Base-by-base conservation (phyloP, 2,113 vertebrate species). In the Cebidichthys violaceus region DNA sequence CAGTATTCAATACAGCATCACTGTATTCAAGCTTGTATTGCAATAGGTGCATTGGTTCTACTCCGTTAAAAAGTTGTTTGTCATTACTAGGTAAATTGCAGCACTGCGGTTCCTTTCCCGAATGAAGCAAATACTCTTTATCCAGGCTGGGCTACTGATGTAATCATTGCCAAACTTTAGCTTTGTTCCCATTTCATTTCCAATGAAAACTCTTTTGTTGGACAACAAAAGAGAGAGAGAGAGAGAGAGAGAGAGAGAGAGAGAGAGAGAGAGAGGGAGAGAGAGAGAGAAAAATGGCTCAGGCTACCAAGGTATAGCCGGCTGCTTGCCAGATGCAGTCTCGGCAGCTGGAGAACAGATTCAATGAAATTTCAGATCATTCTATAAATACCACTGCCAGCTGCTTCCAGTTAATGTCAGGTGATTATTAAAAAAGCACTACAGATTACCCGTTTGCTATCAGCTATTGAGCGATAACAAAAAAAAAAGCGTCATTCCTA, bases 301-400 rank as follows among this genome's bases (percentile, higher is more conserved):
- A 17, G 77, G 71, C 77, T 86, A 92, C 84, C 84, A 91, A 92
- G 87, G 84, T 84, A 86, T 59, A 82, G 81, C 86, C 77, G 90
- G 90, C 86, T 87, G 76, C 66, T 33, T 89, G 90, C 94, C 94
- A 96, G 92, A 91, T 93, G 92, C 87, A 88, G 57, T 89, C 82
- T 82, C 86, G 18, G 90, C 94, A 93, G 93, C 94, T 95, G 95
- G 89, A 93, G 90, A 92, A 94, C 94, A 94, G 91, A 94, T 93
- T 91, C 89, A 90, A 92, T 94, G 89, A 95, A 89, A 95, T 95
- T 92, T 92, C 90, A 94, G 92, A 93, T 95, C 80, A 84, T 93
- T 94, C 94, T 95, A 94, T 95, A 95, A 94, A 95, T 94, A 95
- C 91, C 89, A 20, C 69, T 2, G 41, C 75, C 94, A 95, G 90